Conservation (phyloP, 2,888 invertebrate genomes). For the Sthenelais limicola region DNA sequence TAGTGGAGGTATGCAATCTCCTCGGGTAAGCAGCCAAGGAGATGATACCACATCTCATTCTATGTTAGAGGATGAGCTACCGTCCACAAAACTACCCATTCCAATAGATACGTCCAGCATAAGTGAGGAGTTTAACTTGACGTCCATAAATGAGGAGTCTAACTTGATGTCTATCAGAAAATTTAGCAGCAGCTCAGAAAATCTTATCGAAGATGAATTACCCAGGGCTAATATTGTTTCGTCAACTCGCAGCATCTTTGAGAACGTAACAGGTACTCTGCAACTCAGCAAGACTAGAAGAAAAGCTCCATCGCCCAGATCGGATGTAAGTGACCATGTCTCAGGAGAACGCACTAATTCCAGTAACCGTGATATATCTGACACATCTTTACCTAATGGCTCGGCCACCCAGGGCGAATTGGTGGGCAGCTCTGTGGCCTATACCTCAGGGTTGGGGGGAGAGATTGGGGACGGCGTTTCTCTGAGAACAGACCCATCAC, state of each 20-base stretch:
- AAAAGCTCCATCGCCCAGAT: slow-evolving; percentile 25
- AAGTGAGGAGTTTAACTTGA: neutral
- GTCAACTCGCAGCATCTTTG: slow-evolving; percentile 88
- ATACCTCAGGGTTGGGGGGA: slow-evolving; percentile 8
- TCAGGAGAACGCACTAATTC: neutral
- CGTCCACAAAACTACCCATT: too few relatives aligned
- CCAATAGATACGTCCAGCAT: too few relatives aligned
- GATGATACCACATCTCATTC: neutral
- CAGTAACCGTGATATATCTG: neutral
- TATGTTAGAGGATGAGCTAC: slow-evolving; percentile 8
- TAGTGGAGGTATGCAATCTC: slow-evolving; percentile 32
- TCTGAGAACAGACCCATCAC: neutral
- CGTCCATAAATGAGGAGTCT: slow-evolving; percentile 14
- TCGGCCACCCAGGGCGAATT: neutral
- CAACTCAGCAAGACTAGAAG: slow-evolving; percentile 23
- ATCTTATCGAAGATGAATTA: slow-evolving; percentile 76
- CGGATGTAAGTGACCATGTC: neutral
- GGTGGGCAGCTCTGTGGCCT: neutral
- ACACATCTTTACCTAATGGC: slow-evolving; percentile 32
- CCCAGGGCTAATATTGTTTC: slow-evolving; percentile 93
- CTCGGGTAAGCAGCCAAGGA: neutral
- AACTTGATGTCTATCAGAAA: too few relatives aligned
- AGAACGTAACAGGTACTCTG: slow-evolving; percentile 66
- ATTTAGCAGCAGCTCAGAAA: slow-evolving; percentile 34
- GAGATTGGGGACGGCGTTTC: slow-evolving; percentile 27